A percentile compares a stretch with the other conserved stretches of the same genome.
phyloP scores from a whole-genome alignment of 2,888 invertebrate genomes.

The Drosophila subquinaria region DNA sequence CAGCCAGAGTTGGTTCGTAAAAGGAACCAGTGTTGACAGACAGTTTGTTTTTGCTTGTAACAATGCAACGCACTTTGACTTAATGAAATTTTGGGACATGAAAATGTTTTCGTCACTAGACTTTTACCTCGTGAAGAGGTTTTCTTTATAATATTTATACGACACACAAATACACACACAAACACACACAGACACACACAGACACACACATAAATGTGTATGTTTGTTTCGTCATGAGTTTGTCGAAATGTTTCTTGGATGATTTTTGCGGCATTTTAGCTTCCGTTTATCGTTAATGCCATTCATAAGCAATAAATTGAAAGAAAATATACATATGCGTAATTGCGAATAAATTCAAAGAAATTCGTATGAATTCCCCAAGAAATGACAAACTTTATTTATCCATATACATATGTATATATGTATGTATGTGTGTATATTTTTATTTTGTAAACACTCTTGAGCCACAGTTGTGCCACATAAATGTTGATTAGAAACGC shows the following conservation, averaged over 20 bases:
- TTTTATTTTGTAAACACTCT: slow-evolving; percentile 2
- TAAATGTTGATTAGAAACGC: slow-evolving; percentile 13
- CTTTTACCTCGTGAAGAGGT: too few relatives aligned
- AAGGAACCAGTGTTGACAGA: too few relatives aligned
- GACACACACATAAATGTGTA: slow-evolving; percentile 12
- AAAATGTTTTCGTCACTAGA: too few relatives aligned
- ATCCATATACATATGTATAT: background rate
- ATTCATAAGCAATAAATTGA: slow-evolving; percentile 51
- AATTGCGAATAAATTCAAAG: slow-evolving; percentile 46
- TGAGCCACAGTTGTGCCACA: slow-evolving; percentile 12
- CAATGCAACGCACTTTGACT: too few relatives aligned
- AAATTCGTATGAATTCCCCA: slow-evolving; percentile 5
- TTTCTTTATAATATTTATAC: too few relatives aligned
- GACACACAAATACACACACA: slow-evolving; percentile 35
- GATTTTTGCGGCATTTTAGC: slow-evolving; percentile 35
- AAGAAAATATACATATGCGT: slow-evolving; percentile 30
- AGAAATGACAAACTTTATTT: slow-evolving; percentile 3
- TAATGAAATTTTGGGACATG: too few relatives aligned
- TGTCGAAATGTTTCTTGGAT: slow-evolving; percentile 25
- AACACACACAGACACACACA: slow-evolving; percentile 29
- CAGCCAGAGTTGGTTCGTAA: too few relatives aligned
- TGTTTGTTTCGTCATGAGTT: slow-evolving; percentile 46
- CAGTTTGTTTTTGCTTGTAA: too few relatives aligned
- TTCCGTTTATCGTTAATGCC: slow-evolving; percentile 54
- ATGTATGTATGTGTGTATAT: background rate